Conservation (phyloP, 2,888 invertebrate species). For the Embidobia sp. region DNA sequence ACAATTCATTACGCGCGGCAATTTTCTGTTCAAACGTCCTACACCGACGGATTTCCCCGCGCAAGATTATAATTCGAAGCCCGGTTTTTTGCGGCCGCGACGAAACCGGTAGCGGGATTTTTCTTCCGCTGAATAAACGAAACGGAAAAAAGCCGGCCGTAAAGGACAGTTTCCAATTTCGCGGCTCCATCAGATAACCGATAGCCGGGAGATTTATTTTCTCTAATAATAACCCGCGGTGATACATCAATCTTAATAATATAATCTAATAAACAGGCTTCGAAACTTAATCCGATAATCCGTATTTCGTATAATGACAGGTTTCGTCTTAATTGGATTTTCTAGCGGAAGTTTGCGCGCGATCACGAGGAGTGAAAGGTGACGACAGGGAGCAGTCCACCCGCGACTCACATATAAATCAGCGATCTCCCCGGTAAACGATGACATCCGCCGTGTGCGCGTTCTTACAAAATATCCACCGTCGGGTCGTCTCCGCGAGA, state of each 20-base stretch:
- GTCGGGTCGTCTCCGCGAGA: conserved; percentile 12
- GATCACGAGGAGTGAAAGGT: conserved; percentile 58
- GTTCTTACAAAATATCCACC: conserved; percentile 14
- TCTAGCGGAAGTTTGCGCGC: conserved; percentile 56
- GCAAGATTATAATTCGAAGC: too few species aligned
- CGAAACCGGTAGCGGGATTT: not conserved
- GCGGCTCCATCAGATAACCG: conserved; percentile 39
- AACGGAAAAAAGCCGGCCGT: not conserved
- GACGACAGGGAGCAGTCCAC: conserved; percentile 61
- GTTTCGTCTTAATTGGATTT: conserved; percentile 63
- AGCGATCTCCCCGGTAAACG: conserved; percentile 26
- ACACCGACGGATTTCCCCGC: too few species aligned
- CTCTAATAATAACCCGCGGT: conserved; percentile 54
- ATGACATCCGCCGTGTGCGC: conserved; percentile 57
- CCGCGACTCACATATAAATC: conserved; percentile 41
- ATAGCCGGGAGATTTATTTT: conserved; percentile 35
- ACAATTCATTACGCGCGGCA: too few species aligned
- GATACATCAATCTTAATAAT: conserved; percentile 57
- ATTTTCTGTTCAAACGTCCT: too few species aligned
- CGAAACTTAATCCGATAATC: conserved; percentile 53
- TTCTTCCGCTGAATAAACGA: not conserved
- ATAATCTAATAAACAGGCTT: conserved; percentile 57
- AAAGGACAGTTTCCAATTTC: conserved; percentile 39
- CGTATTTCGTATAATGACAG: conserved; percentile 47
- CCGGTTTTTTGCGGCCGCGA: too few species aligned